Percentiles rank a stretch among this genome's conserved stretches.
These are phyloP conservation scores for Leptinotarsa defecta DNA, from an alignment of 1,140 invertebrate species.

Conservation along the genomic window DNA sequence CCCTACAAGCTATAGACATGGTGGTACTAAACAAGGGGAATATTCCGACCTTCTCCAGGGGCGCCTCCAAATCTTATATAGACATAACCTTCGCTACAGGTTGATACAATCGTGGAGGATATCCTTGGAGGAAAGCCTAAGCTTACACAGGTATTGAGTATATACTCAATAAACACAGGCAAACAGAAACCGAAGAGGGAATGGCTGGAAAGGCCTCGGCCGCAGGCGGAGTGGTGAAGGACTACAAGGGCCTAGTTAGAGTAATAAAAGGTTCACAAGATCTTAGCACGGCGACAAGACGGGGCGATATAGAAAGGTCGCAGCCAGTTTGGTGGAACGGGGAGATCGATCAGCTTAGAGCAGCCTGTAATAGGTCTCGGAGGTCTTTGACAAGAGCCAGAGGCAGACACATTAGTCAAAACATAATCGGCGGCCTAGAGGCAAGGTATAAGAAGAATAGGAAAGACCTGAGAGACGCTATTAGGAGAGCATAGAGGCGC, in stretches of 20 bases:
- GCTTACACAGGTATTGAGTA: conserved; percentile 5
- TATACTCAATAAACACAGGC: not conserved
- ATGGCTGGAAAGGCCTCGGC: not conserved
- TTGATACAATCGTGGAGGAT: not conserved
- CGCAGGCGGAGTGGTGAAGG: not conserved
- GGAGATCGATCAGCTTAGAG: not conserved
- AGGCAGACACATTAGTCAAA: not conserved
- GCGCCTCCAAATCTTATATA: not conserved
- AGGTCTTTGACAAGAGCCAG: not conserved
- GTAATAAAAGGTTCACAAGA: not conserved
- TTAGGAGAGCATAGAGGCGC: not conserved
- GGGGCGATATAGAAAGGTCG: not conserved
- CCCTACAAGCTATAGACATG: not conserved
- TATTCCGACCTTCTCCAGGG: conserved; percentile 6
- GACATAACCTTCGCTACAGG: conserved; percentile 9
- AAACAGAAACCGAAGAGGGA: not conserved
- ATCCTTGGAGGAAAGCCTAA: not conserved
- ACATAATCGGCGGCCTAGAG: not conserved
- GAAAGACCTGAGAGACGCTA: not conserved
- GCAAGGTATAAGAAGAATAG: not conserved
- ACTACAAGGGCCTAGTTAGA: not conserved
- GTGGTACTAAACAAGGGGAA: conserved; percentile 3
- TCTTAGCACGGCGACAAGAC: not conserved
- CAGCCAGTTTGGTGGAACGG: conserved; percentile 9
- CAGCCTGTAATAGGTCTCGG: not conserved